A percentile compares a stretch with the other conserved stretches of the same genome.
phyloP scores from a whole-genome alignment of 2,888 invertebrate species.

The Drosophila cognata region DNA sequence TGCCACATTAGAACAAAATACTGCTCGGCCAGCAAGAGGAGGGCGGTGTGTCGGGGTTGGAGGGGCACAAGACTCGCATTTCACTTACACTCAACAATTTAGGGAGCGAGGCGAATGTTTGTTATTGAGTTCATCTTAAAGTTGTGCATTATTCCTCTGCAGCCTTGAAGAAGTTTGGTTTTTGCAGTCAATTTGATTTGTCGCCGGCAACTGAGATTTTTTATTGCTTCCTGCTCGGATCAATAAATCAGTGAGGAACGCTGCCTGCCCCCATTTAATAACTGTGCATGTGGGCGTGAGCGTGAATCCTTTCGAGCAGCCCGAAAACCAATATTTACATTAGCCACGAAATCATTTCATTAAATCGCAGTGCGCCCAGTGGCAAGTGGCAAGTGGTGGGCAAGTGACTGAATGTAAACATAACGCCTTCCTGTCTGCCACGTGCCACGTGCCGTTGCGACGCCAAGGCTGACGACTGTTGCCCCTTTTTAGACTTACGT shows the following conservation, averaged over 20 bases:
- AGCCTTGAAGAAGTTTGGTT: constrained; percentile 29
- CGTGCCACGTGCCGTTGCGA: constrained; percentile 59
- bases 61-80: constrained; percentile 17
- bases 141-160: neutral
- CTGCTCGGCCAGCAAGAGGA: neutral
- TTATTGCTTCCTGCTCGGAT: constrained; percentile 46
- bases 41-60: too few relatives aligned
- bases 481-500: constrained; percentile 29
- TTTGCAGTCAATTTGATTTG: constrained; percentile 66
- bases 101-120: neutral
- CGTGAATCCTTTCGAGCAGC: constrained; percentile 59
- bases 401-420: constrained; percentile 77
- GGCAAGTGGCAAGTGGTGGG: constrained; percentile 32
- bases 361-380: constrained; percentile 50
- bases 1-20: constrained; percentile 40
- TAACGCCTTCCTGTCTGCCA: constrained; percentile 84
- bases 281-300: constrained; percentile 74
- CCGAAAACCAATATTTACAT: constrained; percentile 77
- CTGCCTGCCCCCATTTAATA: constrained; percentile 66
- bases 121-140: constrained; percentile 11
- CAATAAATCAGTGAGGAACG: constrained; percentile 11
- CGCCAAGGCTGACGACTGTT: constrained; percentile 17
- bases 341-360: constrained; percentile 79
- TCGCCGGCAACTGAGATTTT: constrained; percentile 27
- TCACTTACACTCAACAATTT: constrained; percentile 20